These are phyloP conservation scores for Matsumyia berberina DNA, from an alignment of 2,888 invertebrate genomes.

Conservation along the genomic window DNA sequence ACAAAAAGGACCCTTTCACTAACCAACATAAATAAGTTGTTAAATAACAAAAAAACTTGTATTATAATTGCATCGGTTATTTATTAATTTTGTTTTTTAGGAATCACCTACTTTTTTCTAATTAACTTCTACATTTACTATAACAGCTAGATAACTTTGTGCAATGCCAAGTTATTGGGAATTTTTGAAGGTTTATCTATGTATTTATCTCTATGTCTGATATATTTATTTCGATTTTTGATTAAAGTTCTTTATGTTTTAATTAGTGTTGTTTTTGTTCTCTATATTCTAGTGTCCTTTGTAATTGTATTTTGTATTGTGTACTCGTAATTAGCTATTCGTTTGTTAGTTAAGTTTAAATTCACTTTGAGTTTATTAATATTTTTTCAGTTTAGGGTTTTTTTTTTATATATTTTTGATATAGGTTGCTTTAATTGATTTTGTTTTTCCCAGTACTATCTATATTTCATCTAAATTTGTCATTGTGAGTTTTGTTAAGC, in stretches of 20 bases:
- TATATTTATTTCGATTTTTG: conserved; percentile 34
- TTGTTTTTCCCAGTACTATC: conserved; percentile 47
- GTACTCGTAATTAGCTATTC: conserved; percentile 9
- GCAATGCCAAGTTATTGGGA: background rate
- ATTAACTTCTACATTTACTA: conserved; percentile 47
- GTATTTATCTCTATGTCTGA: conserved; percentile 14
- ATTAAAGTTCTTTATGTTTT: conserved; percentile 22
- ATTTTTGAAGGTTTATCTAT: background rate
- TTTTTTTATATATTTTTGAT: conserved; percentile 34
- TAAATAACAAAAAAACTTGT: too few relatives aligned
- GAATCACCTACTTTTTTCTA: conserved; percentile 32
- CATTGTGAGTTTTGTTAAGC: background rate
- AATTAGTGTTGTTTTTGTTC: conserved; percentile 25
- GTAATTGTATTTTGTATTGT: too few relatives aligned
- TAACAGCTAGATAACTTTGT: conserved; percentile 29
- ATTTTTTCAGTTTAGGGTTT: conserved; percentile 28
- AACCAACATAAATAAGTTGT: too few relatives aligned
- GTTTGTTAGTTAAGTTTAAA: conserved; percentile 21
- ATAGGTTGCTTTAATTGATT: conserved; percentile 48
- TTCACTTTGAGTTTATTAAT: conserved; percentile 31
- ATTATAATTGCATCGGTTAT: background rate
- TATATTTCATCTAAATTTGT: conserved; percentile 51
- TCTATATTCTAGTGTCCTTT: conserved; percentile 14
- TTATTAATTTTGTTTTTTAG: background rate
- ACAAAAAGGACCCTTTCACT: too few relatives aligned